Conservation (phyloP, 1,140 invertebrate species). For the Manduca sexta region DNA sequence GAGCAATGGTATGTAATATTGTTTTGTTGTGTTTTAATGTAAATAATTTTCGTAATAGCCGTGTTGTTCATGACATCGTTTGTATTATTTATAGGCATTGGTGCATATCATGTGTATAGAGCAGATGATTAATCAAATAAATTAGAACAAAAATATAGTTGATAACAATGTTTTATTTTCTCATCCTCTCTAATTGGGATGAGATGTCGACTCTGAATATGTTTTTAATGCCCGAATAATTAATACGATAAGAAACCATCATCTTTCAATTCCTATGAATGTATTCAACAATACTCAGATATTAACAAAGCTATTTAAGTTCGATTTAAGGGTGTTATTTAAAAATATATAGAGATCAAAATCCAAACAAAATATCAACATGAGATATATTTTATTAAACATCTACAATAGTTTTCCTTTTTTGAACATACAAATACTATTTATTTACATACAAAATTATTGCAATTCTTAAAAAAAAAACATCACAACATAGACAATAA, state of each 20-base stretch:
- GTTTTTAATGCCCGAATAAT: no score
- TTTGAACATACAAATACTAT: conserved; percentile 29
- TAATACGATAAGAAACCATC: no score
- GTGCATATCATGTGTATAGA: conserved; percentile 72
- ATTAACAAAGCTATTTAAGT: no score
- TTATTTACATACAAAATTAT: conserved; percentile 39
- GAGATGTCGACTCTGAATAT: no score
- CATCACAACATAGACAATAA: conserved; percentile 28
- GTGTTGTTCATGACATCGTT: conserved; percentile 52
- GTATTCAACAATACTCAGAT: no score
- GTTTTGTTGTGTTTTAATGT: conserved; percentile 34
- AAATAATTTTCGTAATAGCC: conserved; percentile 52
- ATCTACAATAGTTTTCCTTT: conserved; percentile 37
- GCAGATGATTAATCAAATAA: conserved; percentile 71
- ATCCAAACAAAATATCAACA: conserved; percentile 30
- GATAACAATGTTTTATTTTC: conserved; percentile 42
- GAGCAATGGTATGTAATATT: conserved; percentile 33
- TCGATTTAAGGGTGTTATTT: no score
- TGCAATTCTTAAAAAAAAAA: conserved; percentile 31
- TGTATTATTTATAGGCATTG: conserved; percentile 71
- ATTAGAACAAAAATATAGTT: conserved; percentile 66
- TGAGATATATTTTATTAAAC: conserved; percentile 47
- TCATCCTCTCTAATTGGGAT: no score
- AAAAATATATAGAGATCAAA: conserved; percentile 7
- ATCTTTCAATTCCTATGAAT: no score